phyloP scores from a whole-genome alignment of 2,888 invertebrate species.

The Tyria jacobaeae region DNA sequence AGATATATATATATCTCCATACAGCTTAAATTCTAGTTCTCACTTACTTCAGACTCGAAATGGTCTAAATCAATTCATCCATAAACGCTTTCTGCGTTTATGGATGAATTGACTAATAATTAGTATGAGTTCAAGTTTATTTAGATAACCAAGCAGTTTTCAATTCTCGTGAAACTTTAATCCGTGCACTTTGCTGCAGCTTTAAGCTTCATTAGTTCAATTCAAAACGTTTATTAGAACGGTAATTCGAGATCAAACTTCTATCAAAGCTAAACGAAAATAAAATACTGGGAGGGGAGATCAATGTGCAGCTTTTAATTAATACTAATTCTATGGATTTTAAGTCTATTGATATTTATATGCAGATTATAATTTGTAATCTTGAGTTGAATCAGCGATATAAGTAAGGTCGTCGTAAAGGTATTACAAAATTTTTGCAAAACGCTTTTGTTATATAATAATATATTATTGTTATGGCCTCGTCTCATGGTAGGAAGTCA shows the following conservation, averaged over 20 bases:
- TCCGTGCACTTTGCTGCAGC: background rate
- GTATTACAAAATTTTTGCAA: too few species aligned
- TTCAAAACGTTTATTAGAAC: background rate
- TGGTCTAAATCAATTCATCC: background rate
- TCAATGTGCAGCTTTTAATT: background rate
- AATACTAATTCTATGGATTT: background rate
- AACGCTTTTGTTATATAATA: too few species aligned
- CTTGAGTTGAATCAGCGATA: background rate
- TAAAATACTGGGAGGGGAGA: background rate
- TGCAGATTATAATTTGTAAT: background rate
- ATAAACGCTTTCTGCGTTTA: too few species aligned
- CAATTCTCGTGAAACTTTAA: background rate
- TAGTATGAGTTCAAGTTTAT: constrained; percentile 1
- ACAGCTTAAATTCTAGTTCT: background rate
- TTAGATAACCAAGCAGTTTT: background rate
- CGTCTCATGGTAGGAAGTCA: too few species aligned
- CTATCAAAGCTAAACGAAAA: background rate
- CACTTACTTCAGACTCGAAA: background rate
- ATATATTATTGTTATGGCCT: too few species aligned
- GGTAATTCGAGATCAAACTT: background rate
- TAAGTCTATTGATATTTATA: background rate
- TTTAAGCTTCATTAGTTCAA: background rate
- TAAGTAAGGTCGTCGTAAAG: too few species aligned
- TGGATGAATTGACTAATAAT: constrained; percentile 2
- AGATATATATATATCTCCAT: background rate